These are phyloP conservation scores for Trematomus bernacchii DNA, from an alignment of 2,797 vertebrate species.

Conservation along the genomic window DNA sequence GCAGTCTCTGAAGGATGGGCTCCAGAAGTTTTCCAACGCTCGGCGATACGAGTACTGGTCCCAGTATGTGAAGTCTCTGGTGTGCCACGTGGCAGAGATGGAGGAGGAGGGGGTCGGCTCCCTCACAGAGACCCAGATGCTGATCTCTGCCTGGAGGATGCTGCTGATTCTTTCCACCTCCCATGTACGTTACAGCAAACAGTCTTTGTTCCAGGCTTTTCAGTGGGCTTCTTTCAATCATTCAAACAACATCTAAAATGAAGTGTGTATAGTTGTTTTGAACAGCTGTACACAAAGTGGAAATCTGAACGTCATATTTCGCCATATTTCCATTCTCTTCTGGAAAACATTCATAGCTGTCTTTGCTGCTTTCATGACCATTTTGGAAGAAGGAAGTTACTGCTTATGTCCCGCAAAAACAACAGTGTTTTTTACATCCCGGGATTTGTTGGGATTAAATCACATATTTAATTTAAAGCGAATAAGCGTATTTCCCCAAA, in stretches of 20 bases:
- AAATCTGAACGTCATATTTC: too few species aligned
- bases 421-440: background rate
- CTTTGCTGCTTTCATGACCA: too few species aligned
- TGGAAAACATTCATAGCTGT: too few species aligned
- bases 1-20: constrained; percentile 91
- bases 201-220: background rate
- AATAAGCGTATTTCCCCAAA: background rate
- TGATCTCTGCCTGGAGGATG: constrained; percentile 96
- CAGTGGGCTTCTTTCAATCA: too few species aligned
- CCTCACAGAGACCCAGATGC: constrained; percentile 91
- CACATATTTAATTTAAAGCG: too few species aligned
- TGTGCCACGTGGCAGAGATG: constrained; percentile 88
- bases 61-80: constrained; percentile 91
- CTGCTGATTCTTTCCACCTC: constrained; percentile 93
- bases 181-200: constrained; percentile 65
- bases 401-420: background rate
- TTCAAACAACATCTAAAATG: too few species aligned
- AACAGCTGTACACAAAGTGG: too few species aligned
- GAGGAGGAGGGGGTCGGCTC: constrained; percentile 89
- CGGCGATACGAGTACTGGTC: constrained; percentile 97
- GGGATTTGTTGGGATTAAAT: background rate
- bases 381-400: background rate
- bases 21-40: constrained; percentile 92
- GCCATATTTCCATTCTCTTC: background rate
- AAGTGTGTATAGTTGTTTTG: too few species aligned